Evolutionary conservation across 2,888 invertebrate genomes (phyloP), one percentile per base, ranked within the genome.

Genomic region (Argyresthia albistria): DNA sequence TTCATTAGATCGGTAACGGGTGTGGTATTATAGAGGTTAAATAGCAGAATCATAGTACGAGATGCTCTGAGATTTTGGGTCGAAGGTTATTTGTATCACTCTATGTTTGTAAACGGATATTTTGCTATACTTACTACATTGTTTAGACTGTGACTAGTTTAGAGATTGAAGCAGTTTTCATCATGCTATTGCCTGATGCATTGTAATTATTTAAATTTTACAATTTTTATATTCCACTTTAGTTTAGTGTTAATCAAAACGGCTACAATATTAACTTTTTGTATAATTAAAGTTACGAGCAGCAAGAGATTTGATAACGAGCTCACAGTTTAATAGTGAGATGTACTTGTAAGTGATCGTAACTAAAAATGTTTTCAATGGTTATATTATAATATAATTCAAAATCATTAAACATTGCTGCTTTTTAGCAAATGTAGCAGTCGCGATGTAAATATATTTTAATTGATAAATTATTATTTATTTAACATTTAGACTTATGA

Each of bases 141-240:
- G 66, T 64, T 66, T 75, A 72, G 70, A 73, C 72, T 78, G 76
- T 80, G 74, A 76, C 77, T 74, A 75, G 70, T 51, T 43, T 57
- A 58, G 57, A 54, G 47, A 54, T 57, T 55, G 54, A 71, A 25
- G 25, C 25, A 25, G 25, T 25, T 70, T 76, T 68, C 67, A 67
- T 64, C 59, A 59, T 65, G 59, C 65, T 63, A 61, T 75, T 74
- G 75, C 76, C 76, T 74, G 77, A 76, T 72, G 76, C 75, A 78
- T 78, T 75, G 69, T 74, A 71, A 71, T 74, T 76, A 73, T 77
- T 78, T 71, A 76, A 39, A 39, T 74, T 69, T 74, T 71, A 76
- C 74, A 70, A 70, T 66, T 73, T 76, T 75, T 78, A 67, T 80
- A 77, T 74, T 72, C 69, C 67, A 63, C 65, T 65, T 74, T 73